Percentiles rank a stretch among this genome's conserved stretches.
Conservation (phyloP, 2,797 vertebrate species). For the Acridotheres tristis region DNA sequence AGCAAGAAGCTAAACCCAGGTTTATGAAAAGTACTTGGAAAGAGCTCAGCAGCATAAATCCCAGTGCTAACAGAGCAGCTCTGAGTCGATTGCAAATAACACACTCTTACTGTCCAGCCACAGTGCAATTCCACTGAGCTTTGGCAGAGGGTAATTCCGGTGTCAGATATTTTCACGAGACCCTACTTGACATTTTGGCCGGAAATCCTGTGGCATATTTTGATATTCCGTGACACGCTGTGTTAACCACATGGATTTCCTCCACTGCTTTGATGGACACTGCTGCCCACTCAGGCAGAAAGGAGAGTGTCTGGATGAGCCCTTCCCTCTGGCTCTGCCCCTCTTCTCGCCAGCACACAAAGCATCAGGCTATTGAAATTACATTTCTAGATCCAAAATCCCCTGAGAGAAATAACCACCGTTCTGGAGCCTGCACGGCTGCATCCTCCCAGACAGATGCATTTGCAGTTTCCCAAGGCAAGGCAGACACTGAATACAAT, state of each 20-base stretch:
- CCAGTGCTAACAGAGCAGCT: constrained; percentile 29
- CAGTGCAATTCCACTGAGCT: background rate
- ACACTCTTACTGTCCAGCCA: background rate
- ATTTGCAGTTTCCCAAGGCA: background rate
- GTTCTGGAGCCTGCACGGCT: background rate
- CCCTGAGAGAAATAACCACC: background rate
- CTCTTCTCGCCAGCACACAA: rapidly evolving
- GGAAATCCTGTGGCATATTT: constrained; percentile 46
- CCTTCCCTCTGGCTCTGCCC: background rate
- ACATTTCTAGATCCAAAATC: background rate
- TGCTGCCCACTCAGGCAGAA: background rate
- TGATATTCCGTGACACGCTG: constrained; percentile 22
- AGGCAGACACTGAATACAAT: background rate
- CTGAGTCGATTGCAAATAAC: constrained; percentile 42
- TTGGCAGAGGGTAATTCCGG: constrained; percentile 31
- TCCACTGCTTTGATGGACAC: constrained; percentile 16
- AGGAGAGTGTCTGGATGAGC: background rate
- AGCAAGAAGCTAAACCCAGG: constrained; percentile 11
- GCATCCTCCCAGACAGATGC: background rate
- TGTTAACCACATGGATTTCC: constrained; percentile 24
- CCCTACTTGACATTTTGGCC: constrained; percentile 45
- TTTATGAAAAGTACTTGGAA: constrained; percentile 38
- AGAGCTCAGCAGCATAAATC: constrained; percentile 8
- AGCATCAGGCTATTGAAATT: background rate
- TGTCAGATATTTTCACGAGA: constrained; percentile 56